phyloP scores from a whole-genome alignment of 2,888 invertebrate species.

The Allophyes oxyacanthae region DNA sequence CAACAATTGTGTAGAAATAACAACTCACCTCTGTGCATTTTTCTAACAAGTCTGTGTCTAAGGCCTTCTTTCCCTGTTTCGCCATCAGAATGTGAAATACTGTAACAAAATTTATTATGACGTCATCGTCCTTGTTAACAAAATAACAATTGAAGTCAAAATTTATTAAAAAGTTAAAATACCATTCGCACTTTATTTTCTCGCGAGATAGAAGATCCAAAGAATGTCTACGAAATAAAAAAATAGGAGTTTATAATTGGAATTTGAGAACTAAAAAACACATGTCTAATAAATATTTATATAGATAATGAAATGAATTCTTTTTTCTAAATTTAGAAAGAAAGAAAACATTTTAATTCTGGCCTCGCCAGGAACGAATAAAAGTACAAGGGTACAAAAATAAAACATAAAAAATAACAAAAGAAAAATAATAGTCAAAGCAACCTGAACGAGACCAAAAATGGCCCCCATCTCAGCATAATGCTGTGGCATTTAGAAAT shows the following conservation, averaged over 20 bases:
- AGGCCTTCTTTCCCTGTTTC: conserved; percentile 82
- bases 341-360: no score
- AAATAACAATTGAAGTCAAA: background rate
- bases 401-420: no score
- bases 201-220: conserved; percentile 6
- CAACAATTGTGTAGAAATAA: conserved; percentile 14
- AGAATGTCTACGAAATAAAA: conserved; percentile 20
- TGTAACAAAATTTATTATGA: conserved; percentile 50
- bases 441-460: no score
- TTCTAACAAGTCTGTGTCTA: conserved; percentile 81
- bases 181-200: conserved; percentile 12
- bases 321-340: no score
- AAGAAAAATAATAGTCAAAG: no score
- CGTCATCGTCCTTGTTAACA: background rate
- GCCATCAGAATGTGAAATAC: conserved; percentile 73
- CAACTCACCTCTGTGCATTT: conserved; percentile 83
- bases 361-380: no score
- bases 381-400: no score
- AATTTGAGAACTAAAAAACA: conserved; percentile 1
- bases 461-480: no score
- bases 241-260: conserved; percentile 2
- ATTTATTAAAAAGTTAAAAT: conserved; percentile 3
- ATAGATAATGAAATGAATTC: no score
- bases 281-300: background rate
- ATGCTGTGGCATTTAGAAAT: no score